phyloP scores from a whole-genome alignment of 2,113 vertebrate genomes.

The Rafetus swinhoei region DNA sequence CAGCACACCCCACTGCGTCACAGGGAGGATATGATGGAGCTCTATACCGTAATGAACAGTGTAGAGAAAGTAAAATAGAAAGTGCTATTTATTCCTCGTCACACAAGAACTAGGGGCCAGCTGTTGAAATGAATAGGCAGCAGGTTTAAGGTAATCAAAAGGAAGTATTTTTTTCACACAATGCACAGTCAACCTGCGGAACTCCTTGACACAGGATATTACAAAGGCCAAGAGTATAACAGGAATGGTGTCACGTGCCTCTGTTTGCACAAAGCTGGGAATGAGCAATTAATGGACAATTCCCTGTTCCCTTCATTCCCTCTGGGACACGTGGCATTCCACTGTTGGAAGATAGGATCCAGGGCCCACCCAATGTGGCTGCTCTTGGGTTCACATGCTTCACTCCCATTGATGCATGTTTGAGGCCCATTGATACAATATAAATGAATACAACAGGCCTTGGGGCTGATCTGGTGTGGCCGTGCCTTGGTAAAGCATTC shows the following conservation, averaged over 20 bases:
- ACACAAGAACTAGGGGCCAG: neutral
- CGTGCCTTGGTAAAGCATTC: too few relatives aligned
- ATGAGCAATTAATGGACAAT: neutral
- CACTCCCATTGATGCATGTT: neutral
- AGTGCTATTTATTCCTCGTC: neutral
- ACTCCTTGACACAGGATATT: too few relatives aligned
- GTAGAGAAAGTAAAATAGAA: neutral
- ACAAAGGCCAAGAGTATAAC: neutral
- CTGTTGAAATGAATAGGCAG: neutral
- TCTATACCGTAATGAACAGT: neutral
- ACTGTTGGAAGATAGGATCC: neutral
- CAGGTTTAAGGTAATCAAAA: neutral
- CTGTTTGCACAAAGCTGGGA: neutral
- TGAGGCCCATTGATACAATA: too few relatives aligned
- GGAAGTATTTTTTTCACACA: neutral
- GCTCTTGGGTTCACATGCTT: neutral
- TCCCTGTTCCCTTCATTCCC: neutral
- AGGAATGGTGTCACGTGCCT: neutral
- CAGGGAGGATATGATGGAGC: neutral
- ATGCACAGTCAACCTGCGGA: neutral
- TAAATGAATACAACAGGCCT: too few relatives aligned
- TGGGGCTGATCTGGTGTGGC: too few relatives aligned
- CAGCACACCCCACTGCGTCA: too few relatives aligned
- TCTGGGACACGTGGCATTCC: neutral
- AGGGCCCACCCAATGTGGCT: neutral